Base-by-base conservation (phyloP, 2,113 vertebrate genomes). In the Anoplopoma fimbria region DNA sequence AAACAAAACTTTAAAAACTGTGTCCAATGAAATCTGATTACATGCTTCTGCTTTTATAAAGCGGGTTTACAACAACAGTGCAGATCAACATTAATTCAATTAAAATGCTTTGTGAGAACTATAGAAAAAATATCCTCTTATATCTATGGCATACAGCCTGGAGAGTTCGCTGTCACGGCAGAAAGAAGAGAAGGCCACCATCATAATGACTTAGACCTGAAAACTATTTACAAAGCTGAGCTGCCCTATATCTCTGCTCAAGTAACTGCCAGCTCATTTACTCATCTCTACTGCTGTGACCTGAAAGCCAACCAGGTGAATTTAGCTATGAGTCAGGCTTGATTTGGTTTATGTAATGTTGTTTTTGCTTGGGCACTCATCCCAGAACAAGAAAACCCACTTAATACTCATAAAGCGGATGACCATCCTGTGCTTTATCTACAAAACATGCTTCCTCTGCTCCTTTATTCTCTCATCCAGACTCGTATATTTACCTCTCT, bases 281-380 rank as follows among this genome's bases (percentile, higher is more conserved):
- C 80, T 91, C 87, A 77, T 88, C 85, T 85, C 70, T 23, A 4
- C 74, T 64, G 82, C 87, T 85, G 82, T 79, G 83, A 84, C 81
- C 87, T 76, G 49, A 79, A 53, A 88, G 82, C n/a, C 79, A 78
- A 31, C 69, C 82, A 87, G 86, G 87, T 91, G 90, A 84, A 29
- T 65, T 80, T 63, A 74, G 84, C 83, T 69, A 51, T 89, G 92
- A 92, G 83, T 92, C 89, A 89, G 84, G 27, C 80, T 55, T 38
- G 53, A 64, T 77, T 80, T 55, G 82, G 21, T 83, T 92, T 90
- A 92, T 79, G 86, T 87, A 93, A 90, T 55, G 33, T 38, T 83
- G 79, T 85, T 88, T 89, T 74, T 80, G 40, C 34, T 71, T 2
- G 57, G 87, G 77, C 77, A 4, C 61, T 84, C 69, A 29, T 82